Evolutionary conservation across 2,113 vertebrate genomes (phyloP).

Genomic region (Silurus glanis): DNA sequence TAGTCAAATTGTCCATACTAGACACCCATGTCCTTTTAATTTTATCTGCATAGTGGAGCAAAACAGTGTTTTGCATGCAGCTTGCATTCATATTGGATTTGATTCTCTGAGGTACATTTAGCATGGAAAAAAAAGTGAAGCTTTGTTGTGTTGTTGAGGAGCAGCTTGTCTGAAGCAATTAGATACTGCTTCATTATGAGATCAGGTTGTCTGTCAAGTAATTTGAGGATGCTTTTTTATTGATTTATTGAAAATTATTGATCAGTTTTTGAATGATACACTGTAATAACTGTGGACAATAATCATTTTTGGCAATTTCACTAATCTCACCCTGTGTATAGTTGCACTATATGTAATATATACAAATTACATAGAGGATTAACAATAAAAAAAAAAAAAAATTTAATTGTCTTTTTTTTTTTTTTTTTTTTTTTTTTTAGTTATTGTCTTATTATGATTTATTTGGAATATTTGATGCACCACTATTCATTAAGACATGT

Average conservation of each 20-base stretch:
- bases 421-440: not conserved
- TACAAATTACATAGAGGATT: no score
- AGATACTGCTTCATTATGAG: not conserved
- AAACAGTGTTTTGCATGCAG: slow-evolving; percentile 8
- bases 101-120: slow-evolving; percentile 16
- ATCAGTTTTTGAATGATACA: not conserved
- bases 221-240: not conserved
- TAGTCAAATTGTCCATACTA: not conserved
- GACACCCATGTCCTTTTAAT: not conserved
- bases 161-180: not conserved
- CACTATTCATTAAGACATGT: not conserved
- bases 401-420: no score
- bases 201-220: not conserved
- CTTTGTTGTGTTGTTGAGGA: not conserved
- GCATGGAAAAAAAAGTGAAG: not conserved
- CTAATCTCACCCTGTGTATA: no score
- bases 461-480: not conserved
- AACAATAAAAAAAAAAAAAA: no score
- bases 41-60: not conserved
- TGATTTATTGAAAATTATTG: not conserved
- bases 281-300: not conserved
- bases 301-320: not conserved
- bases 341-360: no score
- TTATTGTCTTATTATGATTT: not conserved
- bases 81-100: slow-evolving; percentile 3